Evolutionary conservation across 2,113 vertebrate species (phyloP), one percentile per base, ranked within the genome.

Genomic region (Ahaetulla prasina): DNA sequence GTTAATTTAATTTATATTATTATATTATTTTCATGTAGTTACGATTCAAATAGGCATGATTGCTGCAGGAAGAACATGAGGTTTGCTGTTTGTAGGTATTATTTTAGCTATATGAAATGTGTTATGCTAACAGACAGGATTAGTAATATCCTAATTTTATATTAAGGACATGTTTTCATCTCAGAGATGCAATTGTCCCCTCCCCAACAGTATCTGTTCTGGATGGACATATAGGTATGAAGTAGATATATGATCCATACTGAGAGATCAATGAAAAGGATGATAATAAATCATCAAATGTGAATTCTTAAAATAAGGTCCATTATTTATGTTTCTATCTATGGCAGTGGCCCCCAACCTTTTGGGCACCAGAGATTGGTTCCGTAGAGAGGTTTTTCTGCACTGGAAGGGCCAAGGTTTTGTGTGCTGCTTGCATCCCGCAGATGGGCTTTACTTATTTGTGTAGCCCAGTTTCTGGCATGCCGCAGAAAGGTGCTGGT

Each of bases 151-250:
- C n/a, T 88, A 39, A 68, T 23, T n/a, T 11, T 35, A 63, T n/a
- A 8, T 87, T 30, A 87, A 49, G 43, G 45, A 87, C 14, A 14
- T 49, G 20, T 87, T 57, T 23, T 20, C 43, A 10, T 54, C 54
- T 11, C 52, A 52, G n/a, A 14, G 11, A 91, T 95, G 92, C 94
- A 94, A 92, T 95, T 95, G 93, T 63, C 92, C 86, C 94, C 92
- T 92, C 12, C 63, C 63, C 63, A 16, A 95, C 35, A 2, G 16
- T 47, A 68, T 52, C 6, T 68, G 45, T 2, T 47, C n/a, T 92
- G 12, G n/a, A 50, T 87, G n/a, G 35, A 86, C 20, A 39, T 49
- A 53, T 85, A 55, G 45, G 45, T 55, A 60, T 89, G 74, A 89
- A 85, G 23, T 11, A 87, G 89, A 91, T 93, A 91, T 91, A 90